Evolutionary conservation across 2,888 invertebrate species (phyloP).

Genomic region (Limnephilus marmoratus): DNA sequence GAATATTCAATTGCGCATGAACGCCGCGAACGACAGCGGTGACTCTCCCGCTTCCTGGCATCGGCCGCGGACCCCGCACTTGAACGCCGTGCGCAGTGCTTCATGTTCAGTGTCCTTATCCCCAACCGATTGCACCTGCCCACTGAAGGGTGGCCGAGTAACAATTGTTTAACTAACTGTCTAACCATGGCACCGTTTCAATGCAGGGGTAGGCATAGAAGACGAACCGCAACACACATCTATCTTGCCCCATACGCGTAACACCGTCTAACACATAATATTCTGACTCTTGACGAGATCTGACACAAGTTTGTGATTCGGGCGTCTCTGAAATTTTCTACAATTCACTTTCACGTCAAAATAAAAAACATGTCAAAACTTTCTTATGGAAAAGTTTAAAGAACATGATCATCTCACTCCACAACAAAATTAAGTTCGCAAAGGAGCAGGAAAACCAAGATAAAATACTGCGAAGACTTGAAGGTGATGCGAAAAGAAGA

Average conservation of each 20-base stretch:
- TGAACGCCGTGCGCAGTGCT: neutral
- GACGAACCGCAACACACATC: neutral
- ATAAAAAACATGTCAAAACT: too few species aligned
- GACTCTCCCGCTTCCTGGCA: neutral
- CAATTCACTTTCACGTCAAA: too few species aligned
- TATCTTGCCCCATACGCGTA: neutral
- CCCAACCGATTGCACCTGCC: neutral
- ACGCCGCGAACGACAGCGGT: neutral
- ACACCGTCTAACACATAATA: neutral
- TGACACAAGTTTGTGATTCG: too few species aligned
- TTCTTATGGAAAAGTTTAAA: too few species aligned
- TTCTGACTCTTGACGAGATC: neutral
- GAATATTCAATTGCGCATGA: constrained; percentile 2
- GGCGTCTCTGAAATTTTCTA: too few species aligned
- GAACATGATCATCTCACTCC: too few species aligned
- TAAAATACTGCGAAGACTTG: too few species aligned
- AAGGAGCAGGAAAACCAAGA: too few species aligned
- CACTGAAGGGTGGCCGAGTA: neutral
- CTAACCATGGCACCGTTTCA: neutral
- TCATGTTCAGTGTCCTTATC: neutral
- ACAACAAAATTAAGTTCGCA: too few species aligned
- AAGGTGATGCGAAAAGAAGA: too few species aligned
- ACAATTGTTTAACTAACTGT: neutral
- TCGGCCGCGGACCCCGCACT: neutral
- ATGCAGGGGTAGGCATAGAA: neutral